Percentiles rank a stretch among this genome's conserved stretches.
These are phyloP conservation scores for Proisotoma minuta DNA, from an alignment of 2,888 invertebrate genomes.

Conservation along the genomic window DNA sequence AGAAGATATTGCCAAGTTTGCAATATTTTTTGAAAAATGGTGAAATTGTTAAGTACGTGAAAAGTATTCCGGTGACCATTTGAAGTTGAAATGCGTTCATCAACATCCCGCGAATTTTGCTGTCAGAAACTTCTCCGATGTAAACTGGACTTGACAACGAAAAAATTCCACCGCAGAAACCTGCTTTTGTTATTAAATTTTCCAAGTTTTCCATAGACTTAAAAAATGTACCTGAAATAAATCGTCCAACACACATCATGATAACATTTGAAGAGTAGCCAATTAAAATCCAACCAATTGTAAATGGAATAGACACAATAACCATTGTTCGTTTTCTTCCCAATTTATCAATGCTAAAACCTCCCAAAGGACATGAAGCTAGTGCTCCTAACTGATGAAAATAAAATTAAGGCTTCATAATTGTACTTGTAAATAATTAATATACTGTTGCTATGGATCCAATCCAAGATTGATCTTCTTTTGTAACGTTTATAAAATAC, in stretches of 20 bases:
- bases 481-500: slow-evolving; percentile 50
- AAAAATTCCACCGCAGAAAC: slow-evolving; percentile 72
- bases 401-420: neutral
- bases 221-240: slow-evolving; percentile 25
- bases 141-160: slow-evolving; percentile 79
- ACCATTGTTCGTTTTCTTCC: slow-evolving; percentile 35
- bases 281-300: slow-evolving; percentile 51
- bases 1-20: too few relatives aligned
- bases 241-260: slow-evolving; percentile 55
- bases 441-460: slow-evolving; percentile 54
- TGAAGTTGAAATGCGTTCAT: slow-evolving; percentile 84
- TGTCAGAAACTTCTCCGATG: slow-evolving; percentile 78
- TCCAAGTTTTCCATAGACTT: neutral
- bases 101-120: slow-evolving; percentile 72
- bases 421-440: neutral
- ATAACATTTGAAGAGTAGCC: slow-evolving; percentile 38
- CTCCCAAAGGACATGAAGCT: slow-evolving; percentile 38
- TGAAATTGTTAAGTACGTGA: slow-evolving; percentile 27
- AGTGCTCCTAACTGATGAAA: slow-evolving; percentile 33
- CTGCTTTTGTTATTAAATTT: slow-evolving; percentile 55
- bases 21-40: too few relatives aligned
- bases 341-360: slow-evolving; percentile 40
- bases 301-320: slow-evolving; percentile 49
- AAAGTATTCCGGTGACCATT: slow-evolving; percentile 53
- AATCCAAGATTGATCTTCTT: slow-evolving; percentile 56